Percentiles rank a stretch among this genome's conserved stretches.
These are phyloP conservation scores for Pagrus major DNA, from an alignment of 2,113 vertebrate genomes.

Conservation along the genomic window DNA sequence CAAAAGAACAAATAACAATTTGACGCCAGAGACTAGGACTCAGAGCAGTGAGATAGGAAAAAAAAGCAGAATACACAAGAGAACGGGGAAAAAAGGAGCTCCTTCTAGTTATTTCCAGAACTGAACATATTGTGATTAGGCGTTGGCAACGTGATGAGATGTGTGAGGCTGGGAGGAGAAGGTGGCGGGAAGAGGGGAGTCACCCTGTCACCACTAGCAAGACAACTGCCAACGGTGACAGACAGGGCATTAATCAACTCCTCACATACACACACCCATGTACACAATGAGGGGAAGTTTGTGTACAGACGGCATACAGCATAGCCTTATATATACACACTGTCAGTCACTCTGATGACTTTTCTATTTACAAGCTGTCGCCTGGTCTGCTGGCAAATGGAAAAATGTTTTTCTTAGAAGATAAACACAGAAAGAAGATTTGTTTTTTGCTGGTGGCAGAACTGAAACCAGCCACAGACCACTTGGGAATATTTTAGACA, in stretches of 20 bases:
- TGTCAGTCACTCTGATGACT: slow-evolving; percentile 53
- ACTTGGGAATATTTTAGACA: slow-evolving; percentile 32
- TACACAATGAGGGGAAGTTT: slow-evolving; percentile 27
- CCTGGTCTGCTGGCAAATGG: slow-evolving; percentile 35
- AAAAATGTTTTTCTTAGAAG: slow-evolving; percentile 26
- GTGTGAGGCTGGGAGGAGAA: slow-evolving; percentile 48
- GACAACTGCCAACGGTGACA: slow-evolving; percentile 61
- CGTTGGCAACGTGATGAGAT: slow-evolving; percentile 44
- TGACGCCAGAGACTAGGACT: slow-evolving; percentile 61
- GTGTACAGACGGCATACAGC: slow-evolving; percentile 24
- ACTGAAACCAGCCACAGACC: slow-evolving; percentile 18
- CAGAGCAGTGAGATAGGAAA: slow-evolving; percentile 24
- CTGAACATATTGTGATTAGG: slow-evolving; percentile 67
- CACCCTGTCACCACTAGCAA: slow-evolving; percentile 42
- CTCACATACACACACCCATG: slow-evolving; percentile 24
- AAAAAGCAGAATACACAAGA: slow-evolving; percentile 48
- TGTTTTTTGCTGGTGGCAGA: slow-evolving; percentile 33
- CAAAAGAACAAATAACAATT: slow-evolving; percentile 78
- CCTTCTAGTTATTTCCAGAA: slow-evolving; percentile 52
- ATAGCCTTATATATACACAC: slow-evolving; percentile 17
- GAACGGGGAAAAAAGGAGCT: background rate
- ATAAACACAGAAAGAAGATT: slow-evolving; percentile 37
- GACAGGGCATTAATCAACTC: slow-evolving; percentile 72
- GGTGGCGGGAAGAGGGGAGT: slow-evolving; percentile 35
- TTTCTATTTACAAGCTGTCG: slow-evolving; percentile 50